phyloP scores from a whole-genome alignment of 1,140 invertebrate genomes.

The Listronotus oregonensis region DNA sequence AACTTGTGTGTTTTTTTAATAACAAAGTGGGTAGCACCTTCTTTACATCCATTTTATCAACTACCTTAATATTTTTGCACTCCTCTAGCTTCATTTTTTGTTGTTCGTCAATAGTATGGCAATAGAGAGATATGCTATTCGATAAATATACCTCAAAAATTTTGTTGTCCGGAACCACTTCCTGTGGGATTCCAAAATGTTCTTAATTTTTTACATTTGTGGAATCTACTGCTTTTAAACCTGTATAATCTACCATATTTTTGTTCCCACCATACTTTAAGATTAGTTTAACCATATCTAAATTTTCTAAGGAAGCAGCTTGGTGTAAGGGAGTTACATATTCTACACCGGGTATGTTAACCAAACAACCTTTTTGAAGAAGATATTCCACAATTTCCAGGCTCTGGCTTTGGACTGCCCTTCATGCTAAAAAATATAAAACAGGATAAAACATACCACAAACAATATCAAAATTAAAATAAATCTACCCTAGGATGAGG shows the following conservation, averaged over 20 bases:
- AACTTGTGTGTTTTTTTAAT: constrained; percentile 39
- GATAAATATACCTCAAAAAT: constrained; percentile 30
- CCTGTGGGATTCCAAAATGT: constrained; percentile 11
- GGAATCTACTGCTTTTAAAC: constrained; percentile 39
- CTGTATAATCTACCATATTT: constrained; percentile 34
- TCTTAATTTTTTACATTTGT: constrained; percentile 19
- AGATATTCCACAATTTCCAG: constrained; percentile 65
- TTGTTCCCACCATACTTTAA: constrained; percentile 42
- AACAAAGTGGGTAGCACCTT: constrained; percentile 39
- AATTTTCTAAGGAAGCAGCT: constrained; percentile 58
- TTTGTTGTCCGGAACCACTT: constrained; percentile 2
- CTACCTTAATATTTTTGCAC: constrained; percentile 30
- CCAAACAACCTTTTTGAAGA: constrained; percentile 66
- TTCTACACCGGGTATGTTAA: constrained; percentile 68
- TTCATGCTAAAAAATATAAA: constrained; percentile 64
- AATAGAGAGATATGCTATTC: constrained; percentile 33
- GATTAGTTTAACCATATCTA: constrained; percentile 34
- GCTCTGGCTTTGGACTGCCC: constrained; percentile 66
- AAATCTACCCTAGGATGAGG: too few relatives aligned
- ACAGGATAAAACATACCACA: neutral
- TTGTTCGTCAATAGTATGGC: constrained; percentile 36
- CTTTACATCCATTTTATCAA: constrained; percentile 32
- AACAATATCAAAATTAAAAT: neutral
- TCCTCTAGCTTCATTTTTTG: constrained; percentile 29
- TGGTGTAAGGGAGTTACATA: constrained; percentile 75